Evolutionary conservation across 1,140 invertebrate species (phyloP), one percentile per base, ranked within the genome.

Genomic region (Fopius arisanus): DNA sequence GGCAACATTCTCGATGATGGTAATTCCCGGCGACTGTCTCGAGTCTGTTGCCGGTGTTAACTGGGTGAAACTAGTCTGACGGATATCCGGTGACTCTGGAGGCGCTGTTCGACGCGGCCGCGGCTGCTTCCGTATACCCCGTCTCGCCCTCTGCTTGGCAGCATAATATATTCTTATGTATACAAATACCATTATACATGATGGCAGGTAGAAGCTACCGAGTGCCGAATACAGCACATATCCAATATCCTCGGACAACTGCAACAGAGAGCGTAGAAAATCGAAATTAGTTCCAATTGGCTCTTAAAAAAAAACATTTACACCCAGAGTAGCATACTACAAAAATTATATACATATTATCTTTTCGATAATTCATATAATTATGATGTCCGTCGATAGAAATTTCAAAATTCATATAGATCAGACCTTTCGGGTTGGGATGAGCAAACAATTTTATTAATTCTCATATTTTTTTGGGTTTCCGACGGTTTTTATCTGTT

Each of bases 131-230:
- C 94, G 90, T 77, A 96, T 95, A 62, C 93, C 94, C 63, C 96
- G 89, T 73, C 96, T 90, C 67, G 96, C 96, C 54, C 96, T 87
- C 23, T 95, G 95, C 84, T 98, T 95, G 40, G 97, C 97, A 16
- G 97, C 98, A 87, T 94, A 96, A 89, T 99, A 99, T 89, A 99
- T 99, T 84, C 96, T 92, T 82, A 98, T 97, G 90, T 99, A 99
- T 54, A 99, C 96, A 89, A 99, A 98, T 75, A 99, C 96, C 96
- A 99, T 99, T 84, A 99, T 97, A 86, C 96, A 96, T 81, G 96
- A 96, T 48, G 98, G 98, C 81, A 99, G 96, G 90, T 99, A 98
- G 90, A 99, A 99, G 76, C 97, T 99, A 73, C 98, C 97, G 71
- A 98, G 91, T 10, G 98, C 97, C 31, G 97, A 98, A 88, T 99